phyloP scores from a whole-genome alignment of 1,140 invertebrate genomes.

The Drosophila sproati region DNA sequence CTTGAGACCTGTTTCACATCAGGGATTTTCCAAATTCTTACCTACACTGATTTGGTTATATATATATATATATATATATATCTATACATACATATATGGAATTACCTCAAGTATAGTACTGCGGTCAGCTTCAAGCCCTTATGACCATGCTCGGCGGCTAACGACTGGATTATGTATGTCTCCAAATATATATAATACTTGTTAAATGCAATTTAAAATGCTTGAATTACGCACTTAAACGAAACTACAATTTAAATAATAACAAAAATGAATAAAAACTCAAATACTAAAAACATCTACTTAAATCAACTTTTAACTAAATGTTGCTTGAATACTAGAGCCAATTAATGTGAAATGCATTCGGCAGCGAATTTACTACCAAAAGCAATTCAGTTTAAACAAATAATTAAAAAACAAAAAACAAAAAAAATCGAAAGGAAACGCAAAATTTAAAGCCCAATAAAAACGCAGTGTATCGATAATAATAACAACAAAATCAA shows the following conservation, averaged over 20 bases:
- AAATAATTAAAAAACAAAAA: constrained; percentile 5
- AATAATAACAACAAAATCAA: constrained; percentile 19
- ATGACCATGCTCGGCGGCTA: constrained; percentile 25
- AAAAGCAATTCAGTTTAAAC: constrained; percentile 32
- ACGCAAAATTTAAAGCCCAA: constrained; percentile 15
- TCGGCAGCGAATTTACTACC: constrained; percentile 50
- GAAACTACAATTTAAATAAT: constrained; percentile 27
- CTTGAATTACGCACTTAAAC: constrained; percentile 39
- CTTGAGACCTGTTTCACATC: too few relatives aligned
- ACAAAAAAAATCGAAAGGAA: constrained; percentile 13
- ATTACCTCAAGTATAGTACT: not conserved
- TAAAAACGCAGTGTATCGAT: constrained; percentile 11
- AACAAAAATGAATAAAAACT: constrained; percentile 17
- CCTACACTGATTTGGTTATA: too few relatives aligned
- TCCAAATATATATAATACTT: constrained; percentile 28
- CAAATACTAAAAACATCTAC: constrained; percentile 1
- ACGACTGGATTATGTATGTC: constrained; percentile 29
- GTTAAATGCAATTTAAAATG: constrained; percentile 43
- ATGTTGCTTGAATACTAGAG: constrained; percentile 27
- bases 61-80: too few relatives aligned
- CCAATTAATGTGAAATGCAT: constrained; percentile 43
- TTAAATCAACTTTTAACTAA: constrained; percentile 28
- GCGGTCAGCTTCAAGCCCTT: not conserved
- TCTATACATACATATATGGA: too few relatives aligned
- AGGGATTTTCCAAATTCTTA: too few relatives aligned